Base-by-base conservation (phyloP, 2,113 vertebrate genomes). In the Hemicordylus capensis region DNA sequence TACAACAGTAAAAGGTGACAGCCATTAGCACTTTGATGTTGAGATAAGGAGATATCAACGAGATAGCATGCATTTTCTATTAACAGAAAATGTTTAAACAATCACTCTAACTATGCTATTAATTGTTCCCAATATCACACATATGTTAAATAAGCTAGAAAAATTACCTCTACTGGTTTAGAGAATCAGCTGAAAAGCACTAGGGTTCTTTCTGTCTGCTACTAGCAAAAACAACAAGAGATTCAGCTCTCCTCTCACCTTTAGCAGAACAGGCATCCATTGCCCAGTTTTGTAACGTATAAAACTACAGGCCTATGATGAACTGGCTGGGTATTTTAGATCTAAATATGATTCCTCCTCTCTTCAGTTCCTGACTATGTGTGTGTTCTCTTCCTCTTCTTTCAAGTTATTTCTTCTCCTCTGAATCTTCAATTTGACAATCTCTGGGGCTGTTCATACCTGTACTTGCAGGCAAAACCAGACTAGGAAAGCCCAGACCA, bases 101-200 rank as follows among this genome's bases (percentile, higher is more conserved):
- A 72, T 56, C 76, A 63, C 42, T 80, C 66, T 85, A 85, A 85
- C 66, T 51, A 72, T 85, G 76, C 76, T 85, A 80, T 85, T 85
- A 85, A 85, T 85, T 85, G 84, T 63, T 69, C 58, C 84, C 84
- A 85, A 73, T 85, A 85, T 85, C 56, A 85, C 76, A 80, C 67
- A 80, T 79, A 73, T 42, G 67, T 85, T 85, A 85, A 85, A 85
- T 79, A 85, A 85, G 67, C 76, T 85, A 79, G 73, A 80, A 85
- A 75, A 80, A 80, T 85, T 37, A 80, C 76, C 72, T n/a, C 56
- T 85, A 12, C 48, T 73, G 66, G 67, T 59, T 73, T 85, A n/a
- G 66, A 73, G 19, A 63, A 28, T n/a, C 44, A 28, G 10, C 19
- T 51, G 42, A 73, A 80, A 72, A 63, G 66, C 42, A 85, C n/a